Percentiles rank a stretch among this genome's conserved stretches.
phyloP scores from a whole-genome alignment of 1,140 invertebrate genomes.

The Calliopsis andreniformis region DNA sequence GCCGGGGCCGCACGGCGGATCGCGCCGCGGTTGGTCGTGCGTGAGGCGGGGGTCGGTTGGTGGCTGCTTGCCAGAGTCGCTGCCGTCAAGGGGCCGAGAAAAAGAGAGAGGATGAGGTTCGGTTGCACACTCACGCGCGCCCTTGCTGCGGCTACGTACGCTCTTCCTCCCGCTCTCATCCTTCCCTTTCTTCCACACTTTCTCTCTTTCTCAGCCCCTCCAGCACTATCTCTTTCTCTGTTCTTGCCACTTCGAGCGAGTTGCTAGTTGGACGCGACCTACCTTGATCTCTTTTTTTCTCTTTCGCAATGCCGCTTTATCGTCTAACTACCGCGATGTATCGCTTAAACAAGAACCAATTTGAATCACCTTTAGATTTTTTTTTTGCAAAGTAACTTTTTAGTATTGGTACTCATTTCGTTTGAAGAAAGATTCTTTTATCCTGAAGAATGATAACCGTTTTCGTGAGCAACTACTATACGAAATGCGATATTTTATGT shows the following conservation, averaged over 20 bases:
- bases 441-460: no score
- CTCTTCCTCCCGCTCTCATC: slow-evolving; percentile 23
- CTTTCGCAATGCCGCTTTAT: slow-evolving; percentile 54
- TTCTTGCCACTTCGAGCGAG: slow-evolving; percentile 24
- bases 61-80: slow-evolving; percentile 49
- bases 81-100: slow-evolving; percentile 52
- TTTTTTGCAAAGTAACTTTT: background rate
- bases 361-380: slow-evolving; percentile 47
- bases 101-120: slow-evolving; percentile 54
- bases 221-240: no score
- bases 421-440: background rate
- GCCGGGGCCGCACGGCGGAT: slow-evolving; percentile 51
- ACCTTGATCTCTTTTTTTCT: slow-evolving; percentile 44
- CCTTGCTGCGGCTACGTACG: slow-evolving; percentile 74
- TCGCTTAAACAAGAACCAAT: slow-evolving; percentile 57
- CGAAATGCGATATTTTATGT: no score
- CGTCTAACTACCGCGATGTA: slow-evolving; percentile 51
- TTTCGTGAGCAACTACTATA: no score
- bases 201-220: slow-evolving; percentile 33
- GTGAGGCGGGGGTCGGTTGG: slow-evolving; percentile 60
- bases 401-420: no score
- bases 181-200: slow-evolving; percentile 15
- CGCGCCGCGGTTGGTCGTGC: slow-evolving; percentile 69
- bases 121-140: slow-evolving; percentile 76
- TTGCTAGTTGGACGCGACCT: slow-evolving; percentile 36